Evolutionary conservation across 2,888 invertebrate genomes (phyloP), one percentile per base, ranked within the genome.

Genomic region (Mythimna albipuncta): DNA sequence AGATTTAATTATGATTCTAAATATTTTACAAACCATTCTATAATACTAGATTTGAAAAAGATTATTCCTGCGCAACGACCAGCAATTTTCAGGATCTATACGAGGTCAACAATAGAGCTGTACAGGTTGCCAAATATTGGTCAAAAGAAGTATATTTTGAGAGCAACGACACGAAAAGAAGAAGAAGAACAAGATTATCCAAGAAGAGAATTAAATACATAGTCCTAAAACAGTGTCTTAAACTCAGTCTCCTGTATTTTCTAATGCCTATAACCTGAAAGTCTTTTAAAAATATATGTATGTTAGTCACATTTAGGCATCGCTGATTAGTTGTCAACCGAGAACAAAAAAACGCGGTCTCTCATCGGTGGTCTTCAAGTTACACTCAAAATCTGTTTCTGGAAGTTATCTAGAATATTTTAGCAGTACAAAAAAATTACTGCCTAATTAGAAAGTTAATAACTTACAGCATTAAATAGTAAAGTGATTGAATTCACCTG

Each of bases 401-500:
- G 19, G 11, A 44, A 54, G 19, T 16, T 35, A 9, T 6, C 38
- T 47, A 47, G 44, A 11, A 21, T 44, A 6, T 26, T 35, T 21
- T n/a, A 3, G 7, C 11, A 10, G 41, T 44, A 10, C 13, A 57
- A 57, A 26, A 13, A 44, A 0, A 54, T 32, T 52, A 58, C n/a
- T 35, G 44, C 19, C 19, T 63, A 32, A 44, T 63, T 63, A 75
- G 50, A 78, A 78, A 75, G 75, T 77, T 57, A 52, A 50, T 52
- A 62, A 62, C 54, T 9, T 2, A 69, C 50, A n/a, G 26, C 11
- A 26, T 57, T 63, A 44, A 11, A 26, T 44, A 41, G 21, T 32
- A 2, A 62, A 21, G 7, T 57, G 41, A 77, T 52, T 44, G 32
- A 77, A 62, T 52, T n/a, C 21, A 62, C 35, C 16, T 62, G 57